These are phyloP conservation scores for Scaptomyza tumidula DNA, from an alignment of 2,888 invertebrate genomes.

Conservation along the genomic window DNA sequence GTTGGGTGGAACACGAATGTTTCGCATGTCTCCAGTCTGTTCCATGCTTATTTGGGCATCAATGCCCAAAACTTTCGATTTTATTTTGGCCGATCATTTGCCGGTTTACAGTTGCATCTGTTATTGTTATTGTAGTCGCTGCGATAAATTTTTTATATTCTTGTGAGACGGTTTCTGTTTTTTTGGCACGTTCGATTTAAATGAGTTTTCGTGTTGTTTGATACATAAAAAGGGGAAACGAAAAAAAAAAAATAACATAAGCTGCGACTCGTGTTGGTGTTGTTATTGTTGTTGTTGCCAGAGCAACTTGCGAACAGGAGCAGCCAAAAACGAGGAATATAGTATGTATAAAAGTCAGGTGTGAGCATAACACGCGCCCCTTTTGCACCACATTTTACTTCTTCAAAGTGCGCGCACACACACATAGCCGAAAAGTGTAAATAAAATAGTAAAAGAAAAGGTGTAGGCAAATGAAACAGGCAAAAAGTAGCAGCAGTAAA, in stretches of 20 bases:
- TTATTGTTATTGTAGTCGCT: slow-evolving; percentile 15
- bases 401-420: slow-evolving; percentile 30
- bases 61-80: slow-evolving; percentile 39
- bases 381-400: slow-evolving; percentile 4
- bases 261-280: slow-evolving; percentile 12
- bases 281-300: slow-evolving; percentile 53
- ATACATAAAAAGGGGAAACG: slow-evolving; percentile 29
- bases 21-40: slow-evolving; percentile 23
- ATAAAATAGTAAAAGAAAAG: slow-evolving; percentile 57
- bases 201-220: slow-evolving; percentile 40
- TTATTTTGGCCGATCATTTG: slow-evolving; percentile 38
- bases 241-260: slow-evolving; percentile 29
- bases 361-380: slow-evolving; percentile 35
- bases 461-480: slow-evolving; percentile 57
- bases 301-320: slow-evolving; percentile 57
- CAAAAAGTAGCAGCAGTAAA: slow-evolving; percentile 40
- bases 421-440: slow-evolving; percentile 58
- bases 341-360: slow-evolving; percentile 55
- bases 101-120: slow-evolving; percentile 28
- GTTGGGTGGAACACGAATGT: slow-evolving; percentile 24
- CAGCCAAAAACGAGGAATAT: slow-evolving; percentile 19
- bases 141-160: slow-evolving; percentile 7
- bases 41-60: slow-evolving; percentile 35
- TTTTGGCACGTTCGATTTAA: slow-evolving; percentile 43
- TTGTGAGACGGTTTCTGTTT: slow-evolving; percentile 29